Percentiles rank a stretch among this genome's conserved stretches.
Evolutionary conservation across 2,113 vertebrate genomes (phyloP).

Genomic region (Pogona vitticeps): DNA sequence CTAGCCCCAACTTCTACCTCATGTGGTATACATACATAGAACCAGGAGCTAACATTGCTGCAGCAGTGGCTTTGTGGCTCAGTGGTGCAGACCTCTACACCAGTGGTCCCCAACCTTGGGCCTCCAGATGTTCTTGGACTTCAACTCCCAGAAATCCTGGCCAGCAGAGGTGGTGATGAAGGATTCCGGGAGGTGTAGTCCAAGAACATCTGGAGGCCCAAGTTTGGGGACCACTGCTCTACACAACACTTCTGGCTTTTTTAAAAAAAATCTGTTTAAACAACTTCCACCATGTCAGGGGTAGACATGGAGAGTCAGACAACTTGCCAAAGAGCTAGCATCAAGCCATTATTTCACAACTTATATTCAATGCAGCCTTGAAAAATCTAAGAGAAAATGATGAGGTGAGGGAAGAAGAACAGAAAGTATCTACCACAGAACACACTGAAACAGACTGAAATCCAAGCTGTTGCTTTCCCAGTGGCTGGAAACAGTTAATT

Average conservation of each 20-base stretch:
- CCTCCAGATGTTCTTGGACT: too few relatives aligned
- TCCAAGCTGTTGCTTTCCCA: constrained; percentile 10
- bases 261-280: neutral
- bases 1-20: neutral
- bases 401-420: neutral
- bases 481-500: constrained; percentile 65
- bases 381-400: neutral
- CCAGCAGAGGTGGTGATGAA: too few relatives aligned
- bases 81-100: neutral
- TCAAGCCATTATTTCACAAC: neutral
- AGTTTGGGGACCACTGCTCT: too few relatives aligned
- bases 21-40: neutral
- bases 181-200: too few relatives aligned
- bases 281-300: neutral
- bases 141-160: too few relatives aligned
- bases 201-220: too few relatives aligned
- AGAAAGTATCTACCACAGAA: neutral
- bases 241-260: neutral
- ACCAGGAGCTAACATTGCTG: neutral
- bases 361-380: neutral
- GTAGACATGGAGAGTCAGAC: neutral
- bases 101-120: too few relatives aligned
- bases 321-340: neutral
- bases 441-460: neutral
- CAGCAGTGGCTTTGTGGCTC: neutral